Evolutionary conservation across 2,113 vertebrate species (phyloP).

Genomic region (Tychaedon coryphoeus): DNA sequence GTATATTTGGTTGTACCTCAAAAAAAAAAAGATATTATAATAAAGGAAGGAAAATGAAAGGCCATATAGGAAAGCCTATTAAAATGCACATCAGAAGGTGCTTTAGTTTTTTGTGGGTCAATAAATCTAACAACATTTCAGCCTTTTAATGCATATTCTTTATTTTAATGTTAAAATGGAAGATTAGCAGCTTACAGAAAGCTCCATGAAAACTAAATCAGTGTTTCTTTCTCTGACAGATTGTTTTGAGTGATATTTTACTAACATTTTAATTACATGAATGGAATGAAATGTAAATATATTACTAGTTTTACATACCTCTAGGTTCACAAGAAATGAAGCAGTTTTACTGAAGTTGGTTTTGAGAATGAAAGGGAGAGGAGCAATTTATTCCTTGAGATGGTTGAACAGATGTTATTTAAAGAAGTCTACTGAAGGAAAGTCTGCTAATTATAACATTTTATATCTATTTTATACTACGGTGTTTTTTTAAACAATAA

Average conservation of each 20-base stretch:
- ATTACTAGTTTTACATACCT: neutral
- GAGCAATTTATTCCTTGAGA: neutral
- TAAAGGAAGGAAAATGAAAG: neutral
- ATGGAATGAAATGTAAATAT: neutral
- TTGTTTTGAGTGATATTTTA: conserved; percentile 34
- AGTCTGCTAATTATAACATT: neutral
- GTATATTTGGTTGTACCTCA: neutral
- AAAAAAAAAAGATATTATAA: neutral
- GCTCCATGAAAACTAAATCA: conserved; percentile 20
- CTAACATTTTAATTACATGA: conserved; percentile 50
- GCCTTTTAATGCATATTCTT: neutral
- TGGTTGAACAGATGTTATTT: neutral
- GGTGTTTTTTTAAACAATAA: neutral
- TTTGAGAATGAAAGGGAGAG: neutral
- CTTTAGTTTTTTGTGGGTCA: neutral
- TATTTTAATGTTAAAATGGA: neutral
- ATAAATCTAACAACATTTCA: conserved; percentile 14
- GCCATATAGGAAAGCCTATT: neutral
- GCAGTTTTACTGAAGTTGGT: neutral
- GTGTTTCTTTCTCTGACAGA: conserved; percentile 12
- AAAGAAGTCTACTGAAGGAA: neutral
- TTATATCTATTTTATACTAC: neutral
- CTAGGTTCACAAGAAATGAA: neutral
- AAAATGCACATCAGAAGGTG: neutral
- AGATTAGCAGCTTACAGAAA: neutral